phyloP scores from a whole-genome alignment of 2,113 vertebrate species.

The Oreocharis arfaki region DNA sequence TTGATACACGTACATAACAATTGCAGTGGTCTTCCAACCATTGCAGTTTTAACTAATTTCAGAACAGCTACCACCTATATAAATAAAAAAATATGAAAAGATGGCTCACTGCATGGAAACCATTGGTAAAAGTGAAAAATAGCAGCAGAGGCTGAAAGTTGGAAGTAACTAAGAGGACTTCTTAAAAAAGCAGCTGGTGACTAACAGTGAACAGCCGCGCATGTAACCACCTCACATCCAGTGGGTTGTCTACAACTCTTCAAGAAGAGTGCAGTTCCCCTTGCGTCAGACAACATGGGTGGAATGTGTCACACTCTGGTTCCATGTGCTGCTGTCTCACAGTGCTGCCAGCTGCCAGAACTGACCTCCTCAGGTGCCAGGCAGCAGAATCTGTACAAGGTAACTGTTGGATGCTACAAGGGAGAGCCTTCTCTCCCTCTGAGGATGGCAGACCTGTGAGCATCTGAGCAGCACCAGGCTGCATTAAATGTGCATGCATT shows the following conservation, averaged over 20 bases:
- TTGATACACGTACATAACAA: background rate
- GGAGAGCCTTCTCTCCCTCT: background rate
- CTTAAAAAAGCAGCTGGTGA: background rate
- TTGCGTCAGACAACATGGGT: fast-evolving
- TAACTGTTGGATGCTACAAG: background rate
- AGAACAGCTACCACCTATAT: background rate
- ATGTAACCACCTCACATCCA: background rate
- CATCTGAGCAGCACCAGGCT: background rate
- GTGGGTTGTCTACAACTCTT: background rate
- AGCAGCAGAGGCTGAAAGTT: background rate
- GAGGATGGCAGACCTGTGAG: background rate
- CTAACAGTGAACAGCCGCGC: fast-evolving
- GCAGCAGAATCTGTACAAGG: background rate
- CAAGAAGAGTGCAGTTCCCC: background rate
- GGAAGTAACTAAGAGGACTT: background rate
- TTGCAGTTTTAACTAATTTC: background rate
- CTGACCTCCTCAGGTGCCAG: background rate
- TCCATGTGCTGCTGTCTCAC: background rate
- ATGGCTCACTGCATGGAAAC: background rate
- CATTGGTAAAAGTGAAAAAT: background rate
- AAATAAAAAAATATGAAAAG: background rate
- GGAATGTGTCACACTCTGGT: background rate
- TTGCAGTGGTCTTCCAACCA: background rate
- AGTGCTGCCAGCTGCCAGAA: background rate
- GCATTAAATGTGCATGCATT: background rate